Base-by-base conservation (phyloP, 2,797 vertebrate genomes). In the Esox masquinongy region DNA sequence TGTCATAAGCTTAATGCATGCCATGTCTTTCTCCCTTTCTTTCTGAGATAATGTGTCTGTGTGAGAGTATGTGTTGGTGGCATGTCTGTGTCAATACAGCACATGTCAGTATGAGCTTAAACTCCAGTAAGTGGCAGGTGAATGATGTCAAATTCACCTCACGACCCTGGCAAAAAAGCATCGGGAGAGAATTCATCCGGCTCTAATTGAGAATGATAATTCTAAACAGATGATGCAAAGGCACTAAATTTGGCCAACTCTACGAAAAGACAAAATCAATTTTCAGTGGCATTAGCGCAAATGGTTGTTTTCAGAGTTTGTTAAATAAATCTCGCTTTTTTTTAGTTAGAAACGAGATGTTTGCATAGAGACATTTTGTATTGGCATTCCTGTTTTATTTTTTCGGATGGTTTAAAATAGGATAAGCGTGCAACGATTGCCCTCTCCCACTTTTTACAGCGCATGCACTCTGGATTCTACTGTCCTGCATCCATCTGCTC, bases 101-200 rank as follows among this genome's bases (percentile, higher is more conserved):
- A 74, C 24, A 31, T 77, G 43, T 73, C 1, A 11, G 63, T 29
- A 73, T 72, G 59, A 80, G 74, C 67, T 75, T 83, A 82, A 84
- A 80, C 79, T 74, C 0, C 29, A 47, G 78, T 75, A 59, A 70
- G 56, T 78, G 68, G 83, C 74, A 72, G 71, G 81, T 82, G 81
- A 88, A 85, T 82, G 22, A 63, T 85, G 79, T 71, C 73, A 73
- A 66, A 66, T 72, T 75, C 53, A 75, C 11, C 15, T 7, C 8
- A 34, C 39, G 43, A 50, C 61, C 15, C 19, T 34, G 0, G 63
- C 16, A 15, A 16, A 47, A 47, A 61, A 7, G n/a, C 56, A 66
- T 2, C 4, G 6, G 51, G n/a, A 71, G 49, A 50, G 1, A 70
- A 29, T 8, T 4, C 11, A 34, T 59, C 51, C 56, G 79, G 79